Conservation (phyloP, 2,888 invertebrate species). For the Drosophila sordidula region DNA sequence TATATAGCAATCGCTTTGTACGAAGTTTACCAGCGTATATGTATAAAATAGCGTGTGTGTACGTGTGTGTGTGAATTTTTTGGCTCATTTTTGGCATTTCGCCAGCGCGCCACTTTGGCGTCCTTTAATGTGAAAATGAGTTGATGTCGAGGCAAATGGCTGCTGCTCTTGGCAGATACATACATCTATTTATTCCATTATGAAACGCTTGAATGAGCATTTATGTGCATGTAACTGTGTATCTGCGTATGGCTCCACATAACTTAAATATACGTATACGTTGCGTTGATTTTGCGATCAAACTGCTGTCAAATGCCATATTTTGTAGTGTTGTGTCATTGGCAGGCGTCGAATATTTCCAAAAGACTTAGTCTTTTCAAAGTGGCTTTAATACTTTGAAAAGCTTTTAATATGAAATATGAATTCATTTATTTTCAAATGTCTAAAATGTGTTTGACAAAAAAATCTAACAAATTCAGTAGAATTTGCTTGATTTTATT, state of each 20-base stretch:
- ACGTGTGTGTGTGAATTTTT: constrained; percentile 13
- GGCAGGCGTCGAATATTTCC: constrained; percentile 35
- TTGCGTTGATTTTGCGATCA: constrained; percentile 31
- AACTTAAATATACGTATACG: background rate
- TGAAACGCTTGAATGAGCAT: constrained; percentile 76
- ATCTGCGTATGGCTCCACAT: constrained; percentile 13
- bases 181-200: constrained; percentile 54
- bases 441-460: constrained; percentile 3
- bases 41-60: constrained; percentile 7
- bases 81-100: constrained; percentile 71
- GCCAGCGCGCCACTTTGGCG: constrained; percentile 78
- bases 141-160: constrained; percentile 64
- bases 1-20: constrained; percentile 59
- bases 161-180: constrained; percentile 15
- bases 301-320: constrained; percentile 44
- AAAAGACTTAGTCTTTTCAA: constrained; percentile 14
- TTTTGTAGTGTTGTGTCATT: constrained; percentile 27
- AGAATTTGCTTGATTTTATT: constrained; percentile 5
- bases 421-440: constrained; percentile 12
- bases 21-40: constrained; percentile 29
- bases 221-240: constrained; percentile 37
- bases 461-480: constrained; percentile 3
- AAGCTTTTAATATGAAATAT: constrained; percentile 41
- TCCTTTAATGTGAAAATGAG: constrained; percentile 79
- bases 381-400: constrained; percentile 29